Base-by-base conservation (phyloP, 1,140 invertebrate genomes). In the Mylabris phalerata region DNA sequence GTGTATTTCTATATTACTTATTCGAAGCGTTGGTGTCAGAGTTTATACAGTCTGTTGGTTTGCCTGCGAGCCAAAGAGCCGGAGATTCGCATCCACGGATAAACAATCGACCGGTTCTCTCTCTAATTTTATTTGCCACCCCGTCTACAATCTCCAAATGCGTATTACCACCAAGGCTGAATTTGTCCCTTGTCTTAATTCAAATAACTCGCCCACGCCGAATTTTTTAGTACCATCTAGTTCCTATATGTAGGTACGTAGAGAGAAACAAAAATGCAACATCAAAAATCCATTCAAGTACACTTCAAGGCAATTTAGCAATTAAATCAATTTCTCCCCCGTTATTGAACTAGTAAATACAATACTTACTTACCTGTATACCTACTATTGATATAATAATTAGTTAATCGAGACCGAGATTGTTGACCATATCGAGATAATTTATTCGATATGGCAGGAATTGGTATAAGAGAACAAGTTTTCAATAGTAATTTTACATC, bases 401-500 rank as follows among this genome's bases (percentile, higher is more conserved):
- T 54, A 54, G 51, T 38, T 54, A 54, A 54, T 54, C 51, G 46
- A 54, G 46, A 45, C 51, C 46, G 51, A 54, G 51, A 54, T 54
- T 54, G 51, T 54, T 54, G 42, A 54, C 51, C 51, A 54, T 54
- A 54, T 54, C 51, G 51, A 54, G 51, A 54, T 54, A 54, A 54
- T 54, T 54, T 54, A 54, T 54, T 54, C 51, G 40, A 46, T 32
- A 42, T 26, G 44, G 51, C 42, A 32, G 32, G 51, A 54, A 54
- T 54, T 54, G 46, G 51, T 54, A 32, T 32, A 32, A 46, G 46
- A 54, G 51, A 54, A 54, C 51, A 32, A 54, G 51, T 54, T 54
- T 54, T 54, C 51, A 54, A 54, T 32, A 54, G 44, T 45, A 25
- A 54, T 54, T 54, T 54, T 54, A 46, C 51, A 54, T 54, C 51